A percentile compares a stretch with the other conserved stretches of the same genome.
Evolutionary conservation across 1,140 invertebrate species (phyloP).

Genomic region (Drosophila oshimai): DNA sequence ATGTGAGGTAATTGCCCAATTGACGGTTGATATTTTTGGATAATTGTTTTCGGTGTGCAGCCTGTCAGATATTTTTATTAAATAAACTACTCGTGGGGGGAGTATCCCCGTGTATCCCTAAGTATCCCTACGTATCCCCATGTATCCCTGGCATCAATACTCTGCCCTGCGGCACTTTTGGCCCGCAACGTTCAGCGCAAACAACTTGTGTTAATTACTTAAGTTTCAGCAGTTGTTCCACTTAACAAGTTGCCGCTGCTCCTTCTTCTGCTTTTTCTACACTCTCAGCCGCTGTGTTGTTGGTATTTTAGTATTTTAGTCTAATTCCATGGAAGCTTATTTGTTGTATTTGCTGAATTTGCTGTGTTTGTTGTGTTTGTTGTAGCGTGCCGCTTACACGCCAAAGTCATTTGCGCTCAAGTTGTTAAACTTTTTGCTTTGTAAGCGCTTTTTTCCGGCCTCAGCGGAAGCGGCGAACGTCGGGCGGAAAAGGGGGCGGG

Average conservation of each 20-base stretch:
- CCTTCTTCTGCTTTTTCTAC: slow-evolving; percentile 7
- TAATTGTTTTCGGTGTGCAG: neutral
- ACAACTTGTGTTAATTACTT: slow-evolving; percentile 77
- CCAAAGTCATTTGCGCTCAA: slow-evolving; percentile 73
- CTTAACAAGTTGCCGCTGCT: slow-evolving; percentile 60
- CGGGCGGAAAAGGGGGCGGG: neutral
- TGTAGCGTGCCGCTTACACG: slow-evolving; percentile 71
- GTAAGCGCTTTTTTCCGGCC: slow-evolving; percentile 72
- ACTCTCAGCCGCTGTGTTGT: slow-evolving; percentile 12
- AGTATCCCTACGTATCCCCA: neutral
- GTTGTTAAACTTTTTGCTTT: slow-evolving; percentile 74
- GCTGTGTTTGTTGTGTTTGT: no score
- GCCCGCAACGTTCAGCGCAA: slow-evolving; percentile 52
- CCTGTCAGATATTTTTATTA: slow-evolving; percentile 44
- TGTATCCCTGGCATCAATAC: neutral
- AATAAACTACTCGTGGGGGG: slow-evolving; percentile 49
- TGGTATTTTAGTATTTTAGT: slow-evolving; percentile 65
- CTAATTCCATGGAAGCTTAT: slow-evolving; percentile 49
- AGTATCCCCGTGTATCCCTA: no score
- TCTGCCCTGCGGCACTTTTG: slow-evolving; percentile 16
- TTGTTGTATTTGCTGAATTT: no score
- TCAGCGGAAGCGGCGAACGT: slow-evolving; percentile 51
- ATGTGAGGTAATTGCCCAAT: neutral
- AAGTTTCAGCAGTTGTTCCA: slow-evolving; percentile 75
- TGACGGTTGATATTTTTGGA: neutral